These are phyloP conservation scores for Adelosebastes latens DNA, from an alignment of 2,797 vertebrate species.

Conservation along the genomic window DNA sequence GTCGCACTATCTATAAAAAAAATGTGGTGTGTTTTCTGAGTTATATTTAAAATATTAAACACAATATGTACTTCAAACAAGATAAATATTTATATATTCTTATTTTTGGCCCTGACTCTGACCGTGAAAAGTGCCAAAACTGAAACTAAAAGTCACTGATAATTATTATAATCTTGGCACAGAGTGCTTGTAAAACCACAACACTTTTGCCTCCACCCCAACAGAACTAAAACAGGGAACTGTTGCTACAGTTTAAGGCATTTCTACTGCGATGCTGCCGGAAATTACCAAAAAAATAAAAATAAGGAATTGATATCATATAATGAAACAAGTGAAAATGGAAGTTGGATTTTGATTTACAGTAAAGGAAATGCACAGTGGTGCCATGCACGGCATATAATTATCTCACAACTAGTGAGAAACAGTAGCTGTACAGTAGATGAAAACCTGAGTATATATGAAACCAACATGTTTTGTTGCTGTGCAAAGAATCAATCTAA, in stretches of 20 bases:
- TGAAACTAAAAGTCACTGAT: conserved; percentile 18
- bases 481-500: not conserved
- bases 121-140: not conserved
- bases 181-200: conserved; percentile 15
- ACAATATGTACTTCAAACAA: not conserved
- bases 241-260: not conserved
- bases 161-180: not conserved
- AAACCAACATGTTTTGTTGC: not conserved
- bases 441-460: not conserved
- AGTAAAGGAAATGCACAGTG: conserved; percentile 24
- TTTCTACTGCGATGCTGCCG: not conserved
- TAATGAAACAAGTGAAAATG: conserved; percentile 48
- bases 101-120: not conserved
- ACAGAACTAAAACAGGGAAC: conserved; percentile 69
- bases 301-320: conserved; percentile 54
- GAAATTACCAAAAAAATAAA: conserved; percentile 8
- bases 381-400: not conserved
- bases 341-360: conserved; percentile 34
- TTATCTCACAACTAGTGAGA: not conserved
- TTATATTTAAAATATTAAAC: not conserved
- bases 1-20: not conserved
- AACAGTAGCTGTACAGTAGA: not conserved
- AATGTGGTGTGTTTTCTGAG: not conserved
- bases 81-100: not conserved
- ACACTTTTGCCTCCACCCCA: not conserved